These are phyloP conservation scores for Hippocampus comes DNA, from an alignment of 2,113 vertebrate species.

Conservation along the genomic window DNA sequence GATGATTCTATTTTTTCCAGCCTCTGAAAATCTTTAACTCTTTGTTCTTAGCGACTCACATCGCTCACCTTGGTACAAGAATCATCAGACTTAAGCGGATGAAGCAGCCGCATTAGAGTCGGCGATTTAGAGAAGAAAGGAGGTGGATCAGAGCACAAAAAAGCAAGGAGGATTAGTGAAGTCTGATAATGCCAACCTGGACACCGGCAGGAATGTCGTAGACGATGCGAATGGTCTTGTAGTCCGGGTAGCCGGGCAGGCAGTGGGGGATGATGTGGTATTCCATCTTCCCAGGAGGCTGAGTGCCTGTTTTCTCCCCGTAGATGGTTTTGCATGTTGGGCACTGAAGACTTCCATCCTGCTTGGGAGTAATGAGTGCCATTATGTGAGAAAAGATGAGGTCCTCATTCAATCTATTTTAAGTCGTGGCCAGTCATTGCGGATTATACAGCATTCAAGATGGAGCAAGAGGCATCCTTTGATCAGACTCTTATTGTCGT, in stretches of 20 bases:
- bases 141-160: constrained; percentile 23
- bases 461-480: no score
- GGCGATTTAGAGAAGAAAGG: constrained; percentile 19
- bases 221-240: constrained; percentile 91
- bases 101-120: constrained; percentile 28
- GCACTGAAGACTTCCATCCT: constrained; percentile 96
- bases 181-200: constrained; percentile 74
- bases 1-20: not conserved
- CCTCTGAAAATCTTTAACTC: no score
- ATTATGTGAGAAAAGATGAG: no score
- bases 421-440: not conserved
- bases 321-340: constrained; percentile 97
- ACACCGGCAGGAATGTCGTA: constrained; percentile 94
- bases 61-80: constrained; percentile 21
- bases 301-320: constrained; percentile 92
- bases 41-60: constrained; percentile 15
- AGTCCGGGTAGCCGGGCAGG: constrained; percentile 84
- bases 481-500: not conserved
- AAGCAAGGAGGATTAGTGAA: constrained; percentile 14
- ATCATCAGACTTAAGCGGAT: constrained; percentile 39
- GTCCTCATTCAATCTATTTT: not conserved
- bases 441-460: not conserved
- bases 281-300: constrained; percentile 97
- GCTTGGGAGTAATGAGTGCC: constrained; percentile 3
- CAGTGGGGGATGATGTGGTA: constrained; percentile 95